phyloP scores from a whole-genome alignment of 2,113 vertebrate species.

The Romanogobio albipinnatus region DNA sequence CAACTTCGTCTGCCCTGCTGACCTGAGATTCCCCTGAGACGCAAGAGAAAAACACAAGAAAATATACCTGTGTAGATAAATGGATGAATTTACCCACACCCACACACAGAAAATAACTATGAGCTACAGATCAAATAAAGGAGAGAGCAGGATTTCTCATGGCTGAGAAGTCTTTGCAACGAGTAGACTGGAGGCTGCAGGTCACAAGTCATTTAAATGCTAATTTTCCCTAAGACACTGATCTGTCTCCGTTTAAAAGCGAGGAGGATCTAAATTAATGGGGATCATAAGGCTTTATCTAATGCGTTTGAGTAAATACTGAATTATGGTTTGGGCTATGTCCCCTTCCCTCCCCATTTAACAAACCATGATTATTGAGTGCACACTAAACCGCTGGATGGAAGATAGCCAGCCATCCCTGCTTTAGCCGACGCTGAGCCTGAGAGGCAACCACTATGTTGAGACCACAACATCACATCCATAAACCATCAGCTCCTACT shows the following conservation, averaged over 20 bases:
- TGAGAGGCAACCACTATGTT: neutral
- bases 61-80: conserved; percentile 14
- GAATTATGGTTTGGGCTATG: conserved; percentile 46
- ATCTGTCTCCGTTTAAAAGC: conserved; percentile 48
- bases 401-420: neutral
- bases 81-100: conserved; percentile 23
- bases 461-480: neutral
- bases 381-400: conserved; percentile 5
- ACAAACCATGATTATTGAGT: conserved; percentile 50
- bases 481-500: conserved; percentile 22
- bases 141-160: conserved; percentile 11
- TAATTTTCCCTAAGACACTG: conserved; percentile 61
- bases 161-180: conserved; percentile 38
- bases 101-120: conserved; percentile 19
- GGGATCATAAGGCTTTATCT: conserved; percentile 44
- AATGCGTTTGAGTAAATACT: conserved; percentile 53
- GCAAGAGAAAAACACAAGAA: conserved; percentile 2
- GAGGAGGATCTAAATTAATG: conserved; percentile 43
- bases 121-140: conserved; percentile 27
- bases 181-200: conserved; percentile 32
- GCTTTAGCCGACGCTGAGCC: neutral
- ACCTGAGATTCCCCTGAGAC: conserved; percentile 30
- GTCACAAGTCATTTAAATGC: conserved; percentile 62
- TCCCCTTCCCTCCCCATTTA: conserved; percentile 17
- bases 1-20: conserved; percentile 30